phyloP scores from a whole-genome alignment of 2,113 vertebrate genomes.

The Spea bombifrons region DNA sequence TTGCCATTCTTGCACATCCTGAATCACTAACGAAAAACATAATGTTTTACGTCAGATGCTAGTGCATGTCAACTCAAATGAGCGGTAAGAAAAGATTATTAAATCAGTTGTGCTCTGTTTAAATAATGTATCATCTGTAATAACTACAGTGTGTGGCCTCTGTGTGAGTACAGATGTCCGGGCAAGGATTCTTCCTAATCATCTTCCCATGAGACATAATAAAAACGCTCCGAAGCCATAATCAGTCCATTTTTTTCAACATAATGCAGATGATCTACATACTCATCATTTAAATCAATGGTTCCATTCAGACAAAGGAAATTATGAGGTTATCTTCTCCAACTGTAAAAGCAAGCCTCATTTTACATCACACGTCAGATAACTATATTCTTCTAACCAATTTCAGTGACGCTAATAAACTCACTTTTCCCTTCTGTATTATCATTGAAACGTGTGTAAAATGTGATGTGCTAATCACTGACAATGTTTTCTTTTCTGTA shows the following conservation, averaged over 20 bases:
- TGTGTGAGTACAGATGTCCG: conserved; percentile 27
- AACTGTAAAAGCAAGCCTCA: not conserved
- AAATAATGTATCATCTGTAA: conserved; percentile 28
- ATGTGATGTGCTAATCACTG: too few species aligned
- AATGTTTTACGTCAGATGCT: not conserved
- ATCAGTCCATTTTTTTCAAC: conserved; percentile 16
- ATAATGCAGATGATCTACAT: conserved; percentile 15
- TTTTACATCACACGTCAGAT: not conserved
- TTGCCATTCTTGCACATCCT: too few species aligned
- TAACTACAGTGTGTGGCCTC: conserved; percentile 26
- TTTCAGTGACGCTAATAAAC: too few species aligned
- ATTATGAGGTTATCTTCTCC: not conserved
- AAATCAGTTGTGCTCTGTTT: conserved; percentile 15
- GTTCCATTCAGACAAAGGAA: not conserved
- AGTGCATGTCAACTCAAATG: conserved; percentile 23
- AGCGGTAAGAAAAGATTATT: conserved; percentile 25
- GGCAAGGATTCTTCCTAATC: conserved; percentile 24
- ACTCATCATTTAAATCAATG: conserved; percentile 9
- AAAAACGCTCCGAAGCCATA: conserved; percentile 5
- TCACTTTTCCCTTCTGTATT: too few species aligned
- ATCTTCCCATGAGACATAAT: conserved; percentile 29
- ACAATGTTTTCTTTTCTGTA: too few species aligned
- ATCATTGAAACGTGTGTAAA: too few species aligned
- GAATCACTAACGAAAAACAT: not conserved
- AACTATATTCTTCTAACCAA: not conserved